A percentile compares a stretch with the other conserved stretches of the same genome.
Conservation (phyloP, 2,888 invertebrate genomes). For the Brachypalpus laphriformis region DNA sequence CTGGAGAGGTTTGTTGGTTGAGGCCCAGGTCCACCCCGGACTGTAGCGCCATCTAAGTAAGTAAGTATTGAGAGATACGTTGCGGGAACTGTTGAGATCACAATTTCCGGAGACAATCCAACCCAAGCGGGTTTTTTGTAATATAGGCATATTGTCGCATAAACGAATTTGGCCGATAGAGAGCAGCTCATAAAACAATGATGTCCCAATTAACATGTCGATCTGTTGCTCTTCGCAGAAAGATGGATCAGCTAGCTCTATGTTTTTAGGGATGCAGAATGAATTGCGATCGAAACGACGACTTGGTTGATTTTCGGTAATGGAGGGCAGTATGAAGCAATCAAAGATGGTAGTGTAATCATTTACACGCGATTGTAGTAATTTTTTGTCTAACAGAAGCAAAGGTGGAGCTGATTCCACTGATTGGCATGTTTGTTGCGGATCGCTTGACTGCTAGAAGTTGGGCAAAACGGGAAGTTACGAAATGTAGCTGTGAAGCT, state of each 20-base stretch:
- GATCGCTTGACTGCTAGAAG: neutral
- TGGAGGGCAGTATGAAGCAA: neutral
- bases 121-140: neutral
- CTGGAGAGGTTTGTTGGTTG: too few relatives aligned
- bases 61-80: too few relatives aligned
- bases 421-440: neutral
- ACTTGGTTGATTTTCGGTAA: neutral
- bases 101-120: neutral
- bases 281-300: too few relatives aligned
- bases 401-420: neutral
- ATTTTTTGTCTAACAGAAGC: neutral
- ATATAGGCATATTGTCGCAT: too few relatives aligned
- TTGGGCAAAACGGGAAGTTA: constrained; percentile 5
- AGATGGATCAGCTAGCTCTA: too few relatives aligned
- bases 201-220: too few relatives aligned
- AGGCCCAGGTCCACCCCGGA: too few relatives aligned
- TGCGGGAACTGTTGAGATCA: neutral
- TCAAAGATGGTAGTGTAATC: neutral
- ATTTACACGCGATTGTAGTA: too few relatives aligned
- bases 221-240: too few relatives aligned
- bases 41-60: too few relatives aligned
- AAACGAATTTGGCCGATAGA: too few relatives aligned
- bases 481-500: neutral
- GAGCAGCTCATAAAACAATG: neutral
- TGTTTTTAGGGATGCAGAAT: too few relatives aligned